Evolutionary conservation across 2,888 invertebrate species (phyloP), one percentile per base, ranked within the genome.

Genomic region (Ptilodon capucinus): DNA sequence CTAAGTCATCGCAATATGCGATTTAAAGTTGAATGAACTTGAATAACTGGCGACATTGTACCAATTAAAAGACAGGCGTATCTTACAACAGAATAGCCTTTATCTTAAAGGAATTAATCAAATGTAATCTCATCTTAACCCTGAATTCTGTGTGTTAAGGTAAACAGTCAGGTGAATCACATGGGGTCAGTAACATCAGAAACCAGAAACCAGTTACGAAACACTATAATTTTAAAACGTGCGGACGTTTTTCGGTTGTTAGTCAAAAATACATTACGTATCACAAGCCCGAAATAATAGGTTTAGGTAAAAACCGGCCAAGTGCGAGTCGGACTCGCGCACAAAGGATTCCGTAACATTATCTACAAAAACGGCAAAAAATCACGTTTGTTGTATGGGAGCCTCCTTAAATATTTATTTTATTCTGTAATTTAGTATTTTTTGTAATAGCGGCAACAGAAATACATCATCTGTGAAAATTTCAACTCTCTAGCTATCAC

Each of bases 141-240:
- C 50, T 54, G 56, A 60, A 57, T 55, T 55, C 66, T 57, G 49
- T 46, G 50, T 63, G 51, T 53, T 76, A 49, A 65, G 54, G 84
- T 82, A 84, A 84, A 86, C 78, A 71, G 48, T 47, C 49, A 46
- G 36, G 45, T 87, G 85, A 87, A 51, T 87, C 86, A 86, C 68
- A 60, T 46, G 70, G 58, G 88, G 84, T 86, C 86, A 84, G 50
- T 82, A 68, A 76, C 83, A 71, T 64, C 62, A 50, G 62, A 72
- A 84, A 86, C 86, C 62, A 50, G 62, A 72, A 84, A 86, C 86
- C 82, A 68, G 86, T 84, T 82, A 62, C 60, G 70, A 76, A 77
- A 74, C 69, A 67, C 64, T 69, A 75, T 76, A 75, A 71, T 65
- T 71, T 76, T 67, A 58, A 64, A 67, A 69, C 64, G 61, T 63